phyloP scores from a whole-genome alignment of 2,797 vertebrate genomes.

The Sebastes taczanowskii region DNA sequence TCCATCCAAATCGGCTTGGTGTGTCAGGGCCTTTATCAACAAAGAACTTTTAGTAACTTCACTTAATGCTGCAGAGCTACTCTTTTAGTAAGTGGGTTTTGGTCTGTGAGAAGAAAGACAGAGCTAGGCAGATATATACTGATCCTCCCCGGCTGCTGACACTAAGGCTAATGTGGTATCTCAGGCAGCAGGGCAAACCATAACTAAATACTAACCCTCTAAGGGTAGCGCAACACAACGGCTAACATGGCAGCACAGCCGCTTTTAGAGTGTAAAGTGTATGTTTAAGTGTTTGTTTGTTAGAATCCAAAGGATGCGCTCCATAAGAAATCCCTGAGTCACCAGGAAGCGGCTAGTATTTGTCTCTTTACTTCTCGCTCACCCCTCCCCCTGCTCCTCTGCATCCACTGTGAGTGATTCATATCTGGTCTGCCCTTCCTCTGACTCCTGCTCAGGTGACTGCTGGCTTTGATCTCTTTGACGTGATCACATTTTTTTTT shows the following conservation, averaged over 20 bases:
- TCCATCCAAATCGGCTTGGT: neutral
- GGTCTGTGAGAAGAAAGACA: too few species aligned
- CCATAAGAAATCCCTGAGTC: conserved; percentile 8
- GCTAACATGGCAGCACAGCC: too few species aligned
- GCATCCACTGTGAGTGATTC: conserved; percentile 8
- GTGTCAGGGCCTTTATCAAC: too few species aligned
- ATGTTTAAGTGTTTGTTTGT: neutral
- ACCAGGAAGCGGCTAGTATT: neutral
- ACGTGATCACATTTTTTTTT: neutral
- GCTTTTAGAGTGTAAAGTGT: neutral
- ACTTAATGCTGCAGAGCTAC: too few species aligned
- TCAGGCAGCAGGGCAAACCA: too few species aligned
- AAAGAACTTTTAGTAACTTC: too few species aligned
- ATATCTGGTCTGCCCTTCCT: conserved; percentile 24
- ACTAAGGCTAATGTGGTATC: too few species aligned
- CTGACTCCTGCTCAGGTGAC: conserved; percentile 33
- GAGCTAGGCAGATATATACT: neutral
- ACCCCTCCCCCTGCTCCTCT: neutral
- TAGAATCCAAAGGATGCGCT: neutral
- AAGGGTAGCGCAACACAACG: too few species aligned
- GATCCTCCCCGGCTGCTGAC: neutral
- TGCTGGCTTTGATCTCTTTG: conserved; percentile 17
- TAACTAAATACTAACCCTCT: too few species aligned
- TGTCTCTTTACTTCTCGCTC: neutral
- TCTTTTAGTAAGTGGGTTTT: too few species aligned